Evolutionary conservation across 1,140 invertebrate species (phyloP).

Genomic region (Drosophila nasuta): DNA sequence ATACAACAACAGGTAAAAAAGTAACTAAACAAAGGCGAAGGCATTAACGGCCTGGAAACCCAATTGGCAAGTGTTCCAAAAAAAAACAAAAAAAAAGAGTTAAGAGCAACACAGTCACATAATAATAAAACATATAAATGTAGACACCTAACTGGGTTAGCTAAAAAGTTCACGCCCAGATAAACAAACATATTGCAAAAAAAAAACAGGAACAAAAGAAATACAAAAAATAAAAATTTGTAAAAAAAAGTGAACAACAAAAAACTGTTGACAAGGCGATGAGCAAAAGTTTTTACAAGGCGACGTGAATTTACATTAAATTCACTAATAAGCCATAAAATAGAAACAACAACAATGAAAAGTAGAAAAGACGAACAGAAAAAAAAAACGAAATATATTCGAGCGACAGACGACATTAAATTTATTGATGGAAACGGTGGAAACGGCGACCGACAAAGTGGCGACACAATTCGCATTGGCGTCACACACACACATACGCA

Average conservation of each 20-base stretch:
- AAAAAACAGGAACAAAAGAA: conserved; percentile 3
- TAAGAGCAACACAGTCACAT: conserved; percentile 35
- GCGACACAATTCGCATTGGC: conserved; percentile 39
- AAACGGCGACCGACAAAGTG: conserved; percentile 30
- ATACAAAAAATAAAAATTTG: conserved; percentile 24
- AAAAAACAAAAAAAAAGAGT: conserved; percentile 35
- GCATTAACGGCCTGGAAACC: conserved; percentile 51
- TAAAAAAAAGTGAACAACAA: conserved; percentile 28
- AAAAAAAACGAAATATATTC: conserved; percentile 17
- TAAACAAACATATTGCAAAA: conserved; percentile 43
- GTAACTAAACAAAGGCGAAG: conserved; percentile 66
- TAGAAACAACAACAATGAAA: conserved; percentile 35
- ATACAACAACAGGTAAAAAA: conserved; percentile 29
- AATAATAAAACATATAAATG: conserved; percentile 32
- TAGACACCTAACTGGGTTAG: conserved; percentile 62
- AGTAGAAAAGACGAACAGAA: conserved; percentile 2
- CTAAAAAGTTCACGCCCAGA: conserved; percentile 64
- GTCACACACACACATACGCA: conserved; percentile 35
- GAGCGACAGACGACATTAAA: conserved; percentile 69
- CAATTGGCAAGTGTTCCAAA: conserved; percentile 67
- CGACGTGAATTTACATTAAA: conserved; percentile 67
- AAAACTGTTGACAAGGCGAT: conserved; percentile 48
- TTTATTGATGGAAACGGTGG: conserved; percentile 76
- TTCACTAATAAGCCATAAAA: conserved; percentile 76
- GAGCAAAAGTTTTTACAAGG: conserved; percentile 57